Base-by-base conservation (phyloP, 2,888 invertebrate genomes). In the Caenorhabditis sp. region DNA sequence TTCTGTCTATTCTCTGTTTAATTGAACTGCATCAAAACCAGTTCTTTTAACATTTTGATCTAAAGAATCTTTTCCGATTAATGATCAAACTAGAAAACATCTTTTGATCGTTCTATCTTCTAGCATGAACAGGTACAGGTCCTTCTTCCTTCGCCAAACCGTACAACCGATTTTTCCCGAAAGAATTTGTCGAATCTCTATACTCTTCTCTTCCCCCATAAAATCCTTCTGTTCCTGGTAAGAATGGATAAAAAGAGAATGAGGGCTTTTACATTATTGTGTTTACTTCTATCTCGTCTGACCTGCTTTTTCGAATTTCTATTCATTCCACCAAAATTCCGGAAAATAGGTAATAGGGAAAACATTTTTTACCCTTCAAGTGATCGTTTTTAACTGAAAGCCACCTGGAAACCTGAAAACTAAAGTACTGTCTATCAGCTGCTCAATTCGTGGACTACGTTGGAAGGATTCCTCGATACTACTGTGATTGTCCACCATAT, bases 401-500 rank as follows among this genome's bases (percentile, higher is more conserved):
- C n/a, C n/a, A n/a, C n/a, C n/a, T n/a, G n/a, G n/a, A n/a, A n/a
- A n/a, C n/a, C n/a, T n/a, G n/a, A n/a, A n/a, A n/a, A n/a, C n/a
- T n/a, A n/a, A 12, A 2, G 2, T 38, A 38, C 6, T 38, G 6
- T 10, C 6, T 63, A 28, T 28, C 63, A 64, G 74, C 51, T 6
- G 41, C 66, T 19, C 54, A 54, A 31, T 66, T 75, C 14, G 66
- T 75, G 22, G 75, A 75, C n/a, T 75, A 75, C 24, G 56, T 66
- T 16, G 75, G 66, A 14, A 8, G 28, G 51, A 28, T 26, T 0
- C 79, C 79, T 51, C 61, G 79, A 41, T 79, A 49, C 28, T 79
- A 79, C n/a, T 79, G 79, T 56, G 41, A 79, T 56, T 79, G 79
- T 38, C 79, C 79, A 56, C 79, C 79, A 3, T 79, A 79, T 41